Percentiles rank a stretch among this genome's conserved stretches.
These are phyloP conservation scores for Rhinoderma darwinii DNA, from an alignment of 2,113 vertebrate species.

Conservation along the genomic window DNA sequence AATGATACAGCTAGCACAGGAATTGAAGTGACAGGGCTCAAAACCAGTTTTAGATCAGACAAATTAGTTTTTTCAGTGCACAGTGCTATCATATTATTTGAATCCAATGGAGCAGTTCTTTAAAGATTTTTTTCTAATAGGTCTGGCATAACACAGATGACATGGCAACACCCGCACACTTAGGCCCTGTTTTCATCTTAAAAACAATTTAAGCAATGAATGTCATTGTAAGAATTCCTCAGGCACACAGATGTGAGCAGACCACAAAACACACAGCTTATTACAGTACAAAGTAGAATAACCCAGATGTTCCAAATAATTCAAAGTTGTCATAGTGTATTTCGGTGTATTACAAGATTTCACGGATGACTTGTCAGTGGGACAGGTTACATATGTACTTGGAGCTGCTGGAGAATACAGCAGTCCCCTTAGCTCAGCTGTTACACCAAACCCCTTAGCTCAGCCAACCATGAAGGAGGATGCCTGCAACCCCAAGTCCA, in stretches of 20 bases:
- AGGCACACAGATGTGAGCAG: neutral
- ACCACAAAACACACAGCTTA: conserved; percentile 14
- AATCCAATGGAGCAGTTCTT: neutral
- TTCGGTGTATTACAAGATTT: conserved; percentile 53
- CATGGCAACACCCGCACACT: neutral
- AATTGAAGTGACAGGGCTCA: too few relatives aligned
- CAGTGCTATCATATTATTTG: neutral
- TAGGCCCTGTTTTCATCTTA: neutral
- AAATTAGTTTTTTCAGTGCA: too few relatives aligned
- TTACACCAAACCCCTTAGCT: conserved; percentile 45
- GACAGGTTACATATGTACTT: conserved; percentile 55
- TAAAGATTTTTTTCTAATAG: neutral
- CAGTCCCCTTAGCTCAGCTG: conserved; percentile 30
- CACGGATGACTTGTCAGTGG: conserved; percentile 46
- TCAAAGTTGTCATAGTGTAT: conserved; percentile 51
- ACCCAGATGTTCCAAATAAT: conserved; percentile 55
- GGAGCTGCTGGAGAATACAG: conserved; percentile 4
- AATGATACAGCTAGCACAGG: too few relatives aligned
- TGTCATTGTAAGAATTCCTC: conserved; percentile 12
- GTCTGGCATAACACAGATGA: neutral
- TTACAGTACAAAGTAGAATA: conserved; percentile 31
- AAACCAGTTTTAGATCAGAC: too few relatives aligned
- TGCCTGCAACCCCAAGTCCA: conserved; percentile 36
- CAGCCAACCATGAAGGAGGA: conserved; percentile 54
- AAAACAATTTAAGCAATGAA: neutral